These are phyloP conservation scores for Geotrupes spiniger DNA, from an alignment of 2,888 invertebrate species.

Conservation along the genomic window DNA sequence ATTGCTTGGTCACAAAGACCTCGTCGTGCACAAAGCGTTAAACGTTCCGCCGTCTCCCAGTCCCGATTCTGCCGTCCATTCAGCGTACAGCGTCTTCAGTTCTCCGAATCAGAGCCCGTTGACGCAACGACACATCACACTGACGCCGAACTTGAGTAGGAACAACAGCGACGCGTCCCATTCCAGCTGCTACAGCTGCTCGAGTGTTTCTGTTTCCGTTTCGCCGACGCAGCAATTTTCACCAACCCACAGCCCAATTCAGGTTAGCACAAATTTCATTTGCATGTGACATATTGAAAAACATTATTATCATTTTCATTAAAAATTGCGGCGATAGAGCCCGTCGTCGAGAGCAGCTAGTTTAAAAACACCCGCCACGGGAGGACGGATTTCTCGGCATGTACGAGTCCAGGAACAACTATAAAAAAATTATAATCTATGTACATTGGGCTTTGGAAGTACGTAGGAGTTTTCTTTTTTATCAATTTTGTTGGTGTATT, in stretches of 20 bases:
- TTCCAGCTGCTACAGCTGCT: constrained; percentile 85
- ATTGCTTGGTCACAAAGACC: constrained; percentile 42
- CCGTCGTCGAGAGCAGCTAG: no score
- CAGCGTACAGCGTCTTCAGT: constrained; percentile 78
- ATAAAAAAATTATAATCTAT: no score
- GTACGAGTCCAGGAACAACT: no score
- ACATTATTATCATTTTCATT: no score
- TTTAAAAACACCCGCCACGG: no score
- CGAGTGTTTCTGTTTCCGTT: constrained; percentile 59
- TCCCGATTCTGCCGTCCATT: constrained; percentile 86
- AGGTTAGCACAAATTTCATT: constrained; percentile 53
- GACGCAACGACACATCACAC: constrained; percentile 75
- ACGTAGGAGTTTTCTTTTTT: no score
- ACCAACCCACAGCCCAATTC: constrained; percentile 86
- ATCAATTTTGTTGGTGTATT: no score
- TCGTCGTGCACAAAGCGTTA: constrained; percentile 54
- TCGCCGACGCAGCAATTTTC: constrained; percentile 65
- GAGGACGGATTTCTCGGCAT: no score
- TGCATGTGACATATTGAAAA: no score
- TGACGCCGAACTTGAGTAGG: constrained; percentile 80
- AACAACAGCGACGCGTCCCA: constrained; percentile 91
- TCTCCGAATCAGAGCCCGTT: constrained; percentile 86
- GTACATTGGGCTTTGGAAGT: no score
- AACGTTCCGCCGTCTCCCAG: constrained; percentile 76
- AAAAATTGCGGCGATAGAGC: no score